Percentiles rank a stretch among this genome's conserved stretches.
These are phyloP conservation scores for Simalia tracyae DNA, from an alignment of 2,797 vertebrate genomes.

Conservation along the genomic window DNA sequence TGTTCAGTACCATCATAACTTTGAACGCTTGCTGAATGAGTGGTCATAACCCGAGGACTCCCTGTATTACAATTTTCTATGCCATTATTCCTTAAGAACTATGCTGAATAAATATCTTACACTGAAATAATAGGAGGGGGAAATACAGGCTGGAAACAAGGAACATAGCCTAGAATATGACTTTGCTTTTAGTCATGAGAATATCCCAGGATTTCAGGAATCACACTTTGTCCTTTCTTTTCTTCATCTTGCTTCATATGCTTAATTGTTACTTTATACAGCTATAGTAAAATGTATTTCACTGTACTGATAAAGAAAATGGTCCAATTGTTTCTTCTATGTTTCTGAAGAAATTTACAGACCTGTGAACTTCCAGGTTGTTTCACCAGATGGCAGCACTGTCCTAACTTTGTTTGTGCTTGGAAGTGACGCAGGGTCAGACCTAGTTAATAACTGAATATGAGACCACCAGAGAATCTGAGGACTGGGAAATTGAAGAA, in stretches of 20 bases:
- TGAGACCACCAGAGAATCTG: background rate
- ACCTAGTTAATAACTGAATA: background rate
- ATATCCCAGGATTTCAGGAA: background rate
- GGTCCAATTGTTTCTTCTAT: background rate
- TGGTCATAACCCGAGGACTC: background rate
- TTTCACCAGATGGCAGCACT: background rate
- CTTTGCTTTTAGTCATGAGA: background rate
- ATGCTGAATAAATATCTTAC: background rate
- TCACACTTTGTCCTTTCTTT: background rate
- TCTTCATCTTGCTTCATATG: background rate
- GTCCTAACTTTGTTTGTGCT: background rate
- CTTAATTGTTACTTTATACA: background rate
- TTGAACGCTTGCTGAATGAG: background rate
- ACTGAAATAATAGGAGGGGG: background rate
- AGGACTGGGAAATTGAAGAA: background rate
- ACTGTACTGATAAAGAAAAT: background rate
- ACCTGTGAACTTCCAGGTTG: background rate
- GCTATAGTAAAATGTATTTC: background rate
- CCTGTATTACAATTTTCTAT: background rate
- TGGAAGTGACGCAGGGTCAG: background rate
- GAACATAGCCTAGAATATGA: background rate
- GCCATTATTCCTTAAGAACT: background rate
- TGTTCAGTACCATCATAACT: background rate
- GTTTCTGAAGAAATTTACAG: background rate
- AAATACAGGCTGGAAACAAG: background rate